A percentile compares a stretch with the other conserved stretches of the same genome.
These are phyloP conservation scores for Tyria jacobaeae DNA, from an alignment of 2,888 invertebrate species.

Conservation along the genomic window DNA sequence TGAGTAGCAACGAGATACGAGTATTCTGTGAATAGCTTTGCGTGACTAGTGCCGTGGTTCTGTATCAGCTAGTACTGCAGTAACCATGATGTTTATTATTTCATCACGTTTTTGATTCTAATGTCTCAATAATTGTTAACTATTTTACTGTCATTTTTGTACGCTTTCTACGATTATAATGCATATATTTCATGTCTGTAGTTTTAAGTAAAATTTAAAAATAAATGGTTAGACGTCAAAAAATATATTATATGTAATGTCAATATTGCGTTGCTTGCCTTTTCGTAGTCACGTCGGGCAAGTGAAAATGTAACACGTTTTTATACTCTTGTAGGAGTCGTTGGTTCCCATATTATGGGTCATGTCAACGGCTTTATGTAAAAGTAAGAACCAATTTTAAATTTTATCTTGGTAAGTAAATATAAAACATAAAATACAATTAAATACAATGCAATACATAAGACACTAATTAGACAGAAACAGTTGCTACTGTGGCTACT, in stretches of 20 bases:
- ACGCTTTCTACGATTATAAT: slow-evolving; percentile 20
- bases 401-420: neutral
- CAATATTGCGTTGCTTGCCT: too few relatives aligned
- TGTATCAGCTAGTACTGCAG: slow-evolving; percentile 36
- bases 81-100: slow-evolving; percentile 40
- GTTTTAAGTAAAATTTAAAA: slow-evolving; percentile 7
- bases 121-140: slow-evolving; percentile 48
- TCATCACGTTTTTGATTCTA: slow-evolving; percentile 45
- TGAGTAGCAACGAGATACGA: slow-evolving; percentile 27
- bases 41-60: slow-evolving; percentile 39
- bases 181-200: slow-evolving; percentile 3
- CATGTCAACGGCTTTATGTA: too few relatives aligned
- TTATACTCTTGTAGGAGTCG: too few relatives aligned
- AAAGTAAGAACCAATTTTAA: too few relatives aligned
- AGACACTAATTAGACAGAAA: neutral
- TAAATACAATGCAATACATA: too few relatives aligned
- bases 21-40: slow-evolving; percentile 33
- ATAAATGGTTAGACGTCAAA: slow-evolving; percentile 8
- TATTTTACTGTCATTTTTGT: slow-evolving; percentile 31
- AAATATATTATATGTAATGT: too few relatives aligned
- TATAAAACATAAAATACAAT: too few relatives aligned
- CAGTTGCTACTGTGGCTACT: neutral
- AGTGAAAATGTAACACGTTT: too few relatives aligned
- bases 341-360: too few relatives aligned
- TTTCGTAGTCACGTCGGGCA: too few relatives aligned